Conservation (phyloP, 2,113 vertebrate species). For the Triplophysa siluroides region DNA sequence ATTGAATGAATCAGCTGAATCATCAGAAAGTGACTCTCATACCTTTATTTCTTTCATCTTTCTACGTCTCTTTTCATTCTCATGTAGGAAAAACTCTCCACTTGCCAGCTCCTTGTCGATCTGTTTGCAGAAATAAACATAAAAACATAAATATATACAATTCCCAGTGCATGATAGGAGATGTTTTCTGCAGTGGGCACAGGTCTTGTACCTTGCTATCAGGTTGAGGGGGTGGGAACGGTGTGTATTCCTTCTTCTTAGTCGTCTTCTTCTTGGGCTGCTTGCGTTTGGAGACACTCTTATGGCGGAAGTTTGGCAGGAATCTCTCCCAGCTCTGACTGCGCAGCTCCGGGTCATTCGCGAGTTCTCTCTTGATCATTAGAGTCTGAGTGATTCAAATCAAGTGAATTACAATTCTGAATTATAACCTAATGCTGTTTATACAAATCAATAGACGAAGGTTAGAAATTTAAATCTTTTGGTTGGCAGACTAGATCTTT, state of each 20-base stretch:
- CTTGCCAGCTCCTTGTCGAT: conserved; percentile 91
- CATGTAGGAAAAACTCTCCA: conserved; percentile 93
- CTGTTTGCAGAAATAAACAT: conserved; percentile 65
- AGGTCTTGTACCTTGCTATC: conserved; percentile 86
- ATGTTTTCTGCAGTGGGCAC: background rate
- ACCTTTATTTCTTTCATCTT: conserved; percentile 91
- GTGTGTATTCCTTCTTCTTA: conserved; percentile 91
- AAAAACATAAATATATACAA: background rate
- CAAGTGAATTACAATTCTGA: background rate
- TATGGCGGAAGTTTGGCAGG: conserved; percentile 91
- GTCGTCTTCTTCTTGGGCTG: conserved; percentile 87
- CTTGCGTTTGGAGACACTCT: conserved; percentile 90
- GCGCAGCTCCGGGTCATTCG: conserved; percentile 88
- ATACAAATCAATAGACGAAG: no score
- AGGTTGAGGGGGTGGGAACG: conserved; percentile 91
- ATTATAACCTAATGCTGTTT: no score
- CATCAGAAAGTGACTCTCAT: conserved; percentile 20
- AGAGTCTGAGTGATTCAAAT: conserved; percentile 76
- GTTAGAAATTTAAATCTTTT: no score
- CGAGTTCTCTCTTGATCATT: conserved; percentile 96
- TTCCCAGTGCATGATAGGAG: background rate
- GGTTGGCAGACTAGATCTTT: no score
- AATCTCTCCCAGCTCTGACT: conserved; percentile 92
- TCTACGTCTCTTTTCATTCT: conserved; percentile 87
- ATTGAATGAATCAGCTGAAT: background rate